A percentile compares a stretch with the other conserved stretches of the same genome.
Evolutionary conservation across 37 sponge, comb jelly and placozoan genomes (phyloP).

Genomic region (Petrosia ficiformis): DNA sequence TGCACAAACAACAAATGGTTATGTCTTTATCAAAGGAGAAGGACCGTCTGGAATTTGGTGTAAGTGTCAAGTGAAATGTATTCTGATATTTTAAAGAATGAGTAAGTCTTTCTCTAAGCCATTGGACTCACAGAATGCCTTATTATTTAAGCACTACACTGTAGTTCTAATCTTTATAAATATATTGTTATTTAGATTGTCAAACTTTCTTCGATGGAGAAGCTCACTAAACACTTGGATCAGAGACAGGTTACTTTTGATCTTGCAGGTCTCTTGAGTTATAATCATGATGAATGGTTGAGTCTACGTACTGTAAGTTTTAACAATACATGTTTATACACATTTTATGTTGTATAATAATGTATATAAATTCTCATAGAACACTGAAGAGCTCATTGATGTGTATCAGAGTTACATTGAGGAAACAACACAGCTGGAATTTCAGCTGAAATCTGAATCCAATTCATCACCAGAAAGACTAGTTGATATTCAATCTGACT

Average conservation of each 20-base stretch:
- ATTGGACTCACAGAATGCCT: too few relatives aligned
- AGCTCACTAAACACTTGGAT: constrained; percentile 63
- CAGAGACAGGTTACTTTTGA: constrained; percentile 68
- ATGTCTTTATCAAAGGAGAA: constrained; percentile 57
- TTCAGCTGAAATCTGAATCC: constrained; percentile 47
- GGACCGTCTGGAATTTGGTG: constrained; percentile 60
- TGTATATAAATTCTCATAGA: too few relatives aligned
- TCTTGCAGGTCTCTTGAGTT: constrained; percentile 75
- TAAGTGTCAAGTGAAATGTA: constrained; percentile 7
- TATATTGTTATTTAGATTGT: constrained; percentile 27
- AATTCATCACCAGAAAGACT: constrained; percentile 30
- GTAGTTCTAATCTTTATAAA: neutral
- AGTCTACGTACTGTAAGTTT: constrained; percentile 64
- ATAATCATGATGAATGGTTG: constrained; percentile 85
- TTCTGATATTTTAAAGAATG: neutral
- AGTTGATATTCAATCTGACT: too few relatives aligned
- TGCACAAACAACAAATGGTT: constrained; percentile 51
- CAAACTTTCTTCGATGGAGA: constrained; percentile 43
- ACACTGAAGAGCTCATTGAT: constrained; percentile 72
- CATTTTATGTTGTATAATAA: neutral
- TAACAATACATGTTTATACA: neutral
- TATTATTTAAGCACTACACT: neutral
- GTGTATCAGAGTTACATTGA: constrained; percentile 71
- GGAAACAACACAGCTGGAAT: constrained; percentile 62
- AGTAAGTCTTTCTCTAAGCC: too few relatives aligned